Evolutionary conservation across 2,113 vertebrate genomes (phyloP), one percentile per base, ranked within the genome.

Genomic region (Lophotis ruficrista): DNA sequence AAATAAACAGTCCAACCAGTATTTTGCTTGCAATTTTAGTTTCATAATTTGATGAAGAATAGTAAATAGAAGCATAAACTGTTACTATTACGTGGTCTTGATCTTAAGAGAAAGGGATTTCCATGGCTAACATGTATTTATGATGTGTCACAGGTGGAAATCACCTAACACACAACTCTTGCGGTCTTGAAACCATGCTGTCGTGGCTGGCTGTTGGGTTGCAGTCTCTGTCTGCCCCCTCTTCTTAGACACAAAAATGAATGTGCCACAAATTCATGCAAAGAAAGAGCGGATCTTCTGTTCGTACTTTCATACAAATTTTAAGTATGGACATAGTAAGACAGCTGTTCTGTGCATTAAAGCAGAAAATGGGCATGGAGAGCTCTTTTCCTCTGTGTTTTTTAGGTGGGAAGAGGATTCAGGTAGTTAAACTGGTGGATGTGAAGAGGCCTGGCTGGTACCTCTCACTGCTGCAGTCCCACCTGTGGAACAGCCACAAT

Each of bases 291-390:
- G 1, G 23, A n/a, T 86, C 45, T 71, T 48, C 57, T 72, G 30
- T 43, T 86, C 69, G 9, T 47, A 30, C n/a, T 69, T 51, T 12
- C 6, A 8, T 14, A 5, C 23, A 35, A 37, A 28, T 51, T 38
- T 18, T 37, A 51, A 43, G 14, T 43, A 43, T 43, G 85, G 43
- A 45, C 0, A 6, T 10, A 11, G 14, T 19, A 41, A 57, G 75
- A 17, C 31, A 31, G 38, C 38, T 88, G 70, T 2, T 21, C 31
- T 0, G 0, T 31, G 65, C 1, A 0, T 68, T 11, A 33, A 43
- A 47, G 86, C 66, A 90, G 71, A 33, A 86, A 18, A 43, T 31
- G 48, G 6, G 12, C 3, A 1, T 37, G 56, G 37, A 72, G 45
- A 71, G 43, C 47, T 78, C 25, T 28, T 35, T 35, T 84, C 53